A percentile compares a stretch with the other conserved stretches of the same genome.
phyloP scores from a whole-genome alignment of 2,888 invertebrate genomes.

The Quadroppia sp. region DNA sequence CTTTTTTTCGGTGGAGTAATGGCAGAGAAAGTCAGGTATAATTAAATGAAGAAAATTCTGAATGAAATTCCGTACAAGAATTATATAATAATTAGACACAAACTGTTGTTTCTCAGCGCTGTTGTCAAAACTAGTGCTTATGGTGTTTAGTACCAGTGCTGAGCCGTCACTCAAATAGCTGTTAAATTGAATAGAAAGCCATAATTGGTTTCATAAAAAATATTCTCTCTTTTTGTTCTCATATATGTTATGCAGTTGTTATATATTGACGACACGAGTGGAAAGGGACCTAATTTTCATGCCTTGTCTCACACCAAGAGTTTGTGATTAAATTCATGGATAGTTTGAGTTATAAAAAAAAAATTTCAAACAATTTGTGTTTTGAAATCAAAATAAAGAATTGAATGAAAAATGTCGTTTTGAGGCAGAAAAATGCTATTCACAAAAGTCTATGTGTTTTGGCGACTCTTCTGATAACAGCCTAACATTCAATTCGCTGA shows the following conservation, averaged over 20 bases:
- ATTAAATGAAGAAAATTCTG: too few species aligned
- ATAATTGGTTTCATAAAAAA: too few species aligned
- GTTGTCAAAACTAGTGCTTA: too few species aligned
- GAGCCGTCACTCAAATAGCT: too few species aligned
- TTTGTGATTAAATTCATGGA: slow-evolving; percentile 21
- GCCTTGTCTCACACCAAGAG: background rate
- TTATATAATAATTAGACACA: too few species aligned
- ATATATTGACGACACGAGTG: background rate
- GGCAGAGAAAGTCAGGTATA: too few species aligned
- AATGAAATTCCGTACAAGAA: too few species aligned
- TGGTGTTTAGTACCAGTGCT: too few species aligned
- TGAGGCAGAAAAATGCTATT: slow-evolving; percentile 8
- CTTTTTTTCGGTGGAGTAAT: too few species aligned
- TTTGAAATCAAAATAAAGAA: background rate
- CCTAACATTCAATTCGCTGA: background rate
- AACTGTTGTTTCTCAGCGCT: too few species aligned
- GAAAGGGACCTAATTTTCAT: background rate
- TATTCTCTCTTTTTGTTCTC: too few species aligned
- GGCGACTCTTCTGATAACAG: background rate
- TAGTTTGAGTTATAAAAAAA: slow-evolving; percentile 5
- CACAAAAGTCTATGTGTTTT: slow-evolving; percentile 14
- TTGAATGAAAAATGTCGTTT: background rate
- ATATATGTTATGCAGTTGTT: background rate
- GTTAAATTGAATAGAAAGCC: too few species aligned
- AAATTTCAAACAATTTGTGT: background rate